Evolutionary conservation across 1,140 invertebrate genomes (phyloP).

Genomic region (Drosophila tristis): DNA sequence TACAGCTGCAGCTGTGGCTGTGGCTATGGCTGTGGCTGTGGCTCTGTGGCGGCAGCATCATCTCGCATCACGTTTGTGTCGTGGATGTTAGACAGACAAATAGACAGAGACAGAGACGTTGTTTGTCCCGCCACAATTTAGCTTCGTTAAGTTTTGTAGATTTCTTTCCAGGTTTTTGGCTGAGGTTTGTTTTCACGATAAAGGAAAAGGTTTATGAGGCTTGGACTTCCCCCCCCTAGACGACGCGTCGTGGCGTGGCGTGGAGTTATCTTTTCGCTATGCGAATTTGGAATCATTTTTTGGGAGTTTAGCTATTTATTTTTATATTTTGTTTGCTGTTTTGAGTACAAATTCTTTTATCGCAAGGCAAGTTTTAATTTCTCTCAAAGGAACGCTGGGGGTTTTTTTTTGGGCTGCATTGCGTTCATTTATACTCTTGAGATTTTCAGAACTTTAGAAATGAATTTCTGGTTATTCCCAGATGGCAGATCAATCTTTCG

Average conservation of each 20-base stretch:
- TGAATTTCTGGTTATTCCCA: too few species aligned
- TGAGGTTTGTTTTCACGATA: slow-evolving; percentile 5
- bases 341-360: not conserved
- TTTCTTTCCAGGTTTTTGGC: slow-evolving; percentile 1
- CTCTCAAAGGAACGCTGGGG: slow-evolving; percentile 8
- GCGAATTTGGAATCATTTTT: slow-evolving; percentile 8
- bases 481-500: too few species aligned
- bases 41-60: too few species aligned
- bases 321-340: too few species aligned
- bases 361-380: not conserved
- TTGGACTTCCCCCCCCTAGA: not conserved
- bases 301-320: slow-evolving; percentile 1
- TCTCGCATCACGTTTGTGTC: slow-evolving; percentile 26
- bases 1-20: slow-evolving; percentile 7
- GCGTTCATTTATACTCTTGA: not conserved
- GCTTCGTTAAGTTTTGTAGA: slow-evolving; percentile 17
- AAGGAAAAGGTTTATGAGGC: slow-evolving; percentile 9
- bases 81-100: too few species aligned
- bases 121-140: slow-evolving; percentile 29
- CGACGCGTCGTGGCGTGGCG: too few species aligned
- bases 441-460: too few species aligned
- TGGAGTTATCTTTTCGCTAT: slow-evolving; percentile 7
- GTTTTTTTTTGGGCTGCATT: slow-evolving; percentile 3
- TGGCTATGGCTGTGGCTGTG: too few species aligned
- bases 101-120: slow-evolving; percentile 24